Evolutionary conservation across 2,888 invertebrate genomes (phyloP).

Genomic region (Smittia aterrima): DNA sequence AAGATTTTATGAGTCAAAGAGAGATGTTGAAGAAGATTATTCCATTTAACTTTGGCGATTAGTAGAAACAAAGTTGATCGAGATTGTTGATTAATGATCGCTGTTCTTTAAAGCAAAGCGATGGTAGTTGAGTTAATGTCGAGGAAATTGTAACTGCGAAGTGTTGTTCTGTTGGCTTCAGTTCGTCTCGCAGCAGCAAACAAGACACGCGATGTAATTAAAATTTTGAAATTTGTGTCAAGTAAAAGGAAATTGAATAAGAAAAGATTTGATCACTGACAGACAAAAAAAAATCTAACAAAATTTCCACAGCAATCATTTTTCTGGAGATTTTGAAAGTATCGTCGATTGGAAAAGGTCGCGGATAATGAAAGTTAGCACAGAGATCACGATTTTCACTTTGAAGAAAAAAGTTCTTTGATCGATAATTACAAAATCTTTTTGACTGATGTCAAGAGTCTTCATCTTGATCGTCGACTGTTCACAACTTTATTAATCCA

Average conservation of each 20-base stretch:
- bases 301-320: no score
- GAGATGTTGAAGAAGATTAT: neutral
- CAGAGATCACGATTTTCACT: neutral
- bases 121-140: neutral
- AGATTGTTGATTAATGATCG: neutral
- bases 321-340: neutral
- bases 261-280: no score
- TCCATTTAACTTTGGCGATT: no score
- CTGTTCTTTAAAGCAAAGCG: no score
- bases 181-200: no score
- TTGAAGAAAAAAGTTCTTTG: neutral
- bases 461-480: slow-evolving; percentile 10
- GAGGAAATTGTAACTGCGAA: neutral
- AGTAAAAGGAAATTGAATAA: no score
- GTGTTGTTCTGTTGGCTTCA: neutral
- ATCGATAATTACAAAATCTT: slow-evolving; percentile 35
- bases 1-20: no score
- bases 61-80: neutral
- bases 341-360: slow-evolving; percentile 9
- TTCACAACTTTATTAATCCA: neutral
- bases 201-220: no score
- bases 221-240: no score
- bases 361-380: neutral
- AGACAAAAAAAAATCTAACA: no score
- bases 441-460: slow-evolving; percentile 31